Base-by-base conservation (phyloP, 2,888 invertebrate species). In the Encarsia formosa region DNA sequence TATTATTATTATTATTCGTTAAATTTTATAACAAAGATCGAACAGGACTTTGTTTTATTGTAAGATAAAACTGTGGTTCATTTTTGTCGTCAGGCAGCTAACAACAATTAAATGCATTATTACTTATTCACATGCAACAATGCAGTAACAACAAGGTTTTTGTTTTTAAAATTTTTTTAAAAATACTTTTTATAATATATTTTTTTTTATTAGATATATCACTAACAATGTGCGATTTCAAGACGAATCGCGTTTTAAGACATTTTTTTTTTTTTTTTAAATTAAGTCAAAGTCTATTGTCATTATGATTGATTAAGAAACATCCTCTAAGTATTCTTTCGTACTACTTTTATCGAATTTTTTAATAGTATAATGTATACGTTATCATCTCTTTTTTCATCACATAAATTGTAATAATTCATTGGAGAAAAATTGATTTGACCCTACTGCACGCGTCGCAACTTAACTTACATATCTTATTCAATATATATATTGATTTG, bases 291-390 rank as follows among this genome's bases (percentile, higher is more conserved):
- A 63, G 63, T 64, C 70, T 70, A 70, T 70, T 70, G 70, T 70
- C 70, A 69, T 63, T 67, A 65, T 67, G 65, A 70, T 69, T 69
- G 68, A 70, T 70, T 70, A 64, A 67, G 63, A 65, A 63, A 62
- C 57, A 51, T 48, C n/a, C n/a, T n/a, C n/a, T n/a, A n/a, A n/a
- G n/a, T n/a, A n/a, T n/a, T n/a, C n/a, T n/a, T n/a, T n/a, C n/a
- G n/a, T n/a, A n/a, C n/a, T n/a, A n/a, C 47, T 29, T 59, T 52
- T 52, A 26, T 38, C 31, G 13, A 16, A 26, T 53, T 38, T 46
- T 40, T 23, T 26, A 32, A 18, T 31, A 26, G 40, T 56, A 49
- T 49, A 44, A 18, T 49, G 15, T 45, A 39, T 32, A 39, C 15
- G 35, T 52, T 45, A 42, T 22, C 40, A 24, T 54, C 40, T 49